phyloP scores from a whole-genome alignment of 2,113 vertebrate genomes.

The Megalops atlanticus region DNA sequence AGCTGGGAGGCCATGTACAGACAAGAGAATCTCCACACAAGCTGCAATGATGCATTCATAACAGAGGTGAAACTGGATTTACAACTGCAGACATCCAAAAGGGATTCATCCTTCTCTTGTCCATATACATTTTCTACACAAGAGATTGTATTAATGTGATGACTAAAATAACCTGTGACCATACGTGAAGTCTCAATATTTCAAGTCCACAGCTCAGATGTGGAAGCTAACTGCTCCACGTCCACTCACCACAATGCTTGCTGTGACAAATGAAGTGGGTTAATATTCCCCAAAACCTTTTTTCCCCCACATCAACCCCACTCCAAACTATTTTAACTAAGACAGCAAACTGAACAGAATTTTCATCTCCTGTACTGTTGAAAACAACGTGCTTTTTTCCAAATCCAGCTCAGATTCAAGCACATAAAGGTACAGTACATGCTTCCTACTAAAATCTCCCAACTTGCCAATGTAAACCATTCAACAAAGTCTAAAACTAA shows the following conservation, averaged over 20 bases:
- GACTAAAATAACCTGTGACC: neutral
- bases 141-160: neutral
- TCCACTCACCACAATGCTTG: neutral
- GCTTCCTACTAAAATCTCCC: neutral
- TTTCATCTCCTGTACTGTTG: neutral
- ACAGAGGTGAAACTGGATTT: neutral
- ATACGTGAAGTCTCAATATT: neutral
- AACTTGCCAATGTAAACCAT: neutral
- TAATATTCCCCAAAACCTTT: too few species aligned
- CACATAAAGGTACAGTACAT: neutral
- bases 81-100: neutral
- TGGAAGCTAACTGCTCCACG: neutral
- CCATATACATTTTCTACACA: neutral
- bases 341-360: neutral
- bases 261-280: neutral
- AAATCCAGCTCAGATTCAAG: neutral
- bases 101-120: too few species aligned
- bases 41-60: neutral
- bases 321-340: too few species aligned
- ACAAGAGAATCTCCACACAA: neutral
- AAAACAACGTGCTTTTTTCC: too few species aligned
- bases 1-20: neutral
- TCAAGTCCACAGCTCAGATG: neutral
- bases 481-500: neutral
- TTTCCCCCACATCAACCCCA: too few species aligned